Base-by-base conservation (phyloP, 1,140 invertebrate genomes). In the Olivierus martensii region DNA sequence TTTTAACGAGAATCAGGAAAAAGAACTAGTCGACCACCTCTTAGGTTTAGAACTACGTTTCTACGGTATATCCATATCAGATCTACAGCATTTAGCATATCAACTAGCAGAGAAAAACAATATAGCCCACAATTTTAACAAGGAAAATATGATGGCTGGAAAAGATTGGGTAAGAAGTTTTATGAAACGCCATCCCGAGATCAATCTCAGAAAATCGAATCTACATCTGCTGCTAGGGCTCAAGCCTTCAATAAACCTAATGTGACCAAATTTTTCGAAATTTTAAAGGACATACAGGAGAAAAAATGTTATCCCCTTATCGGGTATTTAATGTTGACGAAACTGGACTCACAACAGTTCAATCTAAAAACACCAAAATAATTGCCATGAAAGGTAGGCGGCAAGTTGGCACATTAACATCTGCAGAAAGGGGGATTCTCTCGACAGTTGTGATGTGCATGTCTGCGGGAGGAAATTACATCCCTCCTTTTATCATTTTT, bases 311-410 rank as follows among this genome's bases (percentile, higher is more conserved):
- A n/a, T n/a, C n/a, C n/a, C 22, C 22, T 3, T 7, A 28, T 28
- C 22, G 22, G 3, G 7, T 28, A 3, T 7, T 3, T 5, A 59
- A 59, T 53, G 53, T 56, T 2, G 57, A 60, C 34, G 59, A 60
- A 45, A 52, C 57, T 5, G 59, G 59, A 3, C 46, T 60, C 4
- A 49, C 53, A 1, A 48, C 42, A 1, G 53, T 60, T 17, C 56
- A 50, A 28, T 45, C 45, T 15, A 55, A 53, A 49, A 9, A 22
- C 7, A 17, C 56, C 3, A 4, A 50, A 7, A 37, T 58, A n/a
- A 21, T 57, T 37, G 39, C 7, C 3, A 3, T 38, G 38, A 57
- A 44, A 56, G 35, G 56, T 11, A 53, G 50, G 19, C 17, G 49
- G n/a, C 37, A 57, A 51, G 19, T 57, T 28, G 45, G 43, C 6